Conservation (phyloP, 2,888 invertebrate species). For the Euplexia lucipara region DNA sequence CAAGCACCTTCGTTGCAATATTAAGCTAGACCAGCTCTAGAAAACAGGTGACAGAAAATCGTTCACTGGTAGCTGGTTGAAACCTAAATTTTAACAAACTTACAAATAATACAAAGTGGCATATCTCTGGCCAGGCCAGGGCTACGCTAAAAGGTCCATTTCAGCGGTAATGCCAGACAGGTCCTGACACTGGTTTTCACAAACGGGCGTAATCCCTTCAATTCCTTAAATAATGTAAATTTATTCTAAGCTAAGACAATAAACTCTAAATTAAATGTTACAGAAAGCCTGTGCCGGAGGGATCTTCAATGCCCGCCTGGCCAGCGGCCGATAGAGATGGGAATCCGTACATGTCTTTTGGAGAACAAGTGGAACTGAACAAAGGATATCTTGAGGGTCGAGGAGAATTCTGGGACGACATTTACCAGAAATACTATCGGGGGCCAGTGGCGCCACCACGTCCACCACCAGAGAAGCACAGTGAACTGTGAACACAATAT, state of each 20-base stretch:
- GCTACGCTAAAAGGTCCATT: too few species aligned
- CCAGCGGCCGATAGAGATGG: constrained; percentile 59
- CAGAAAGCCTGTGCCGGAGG: constrained; percentile 71
- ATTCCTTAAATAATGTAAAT: too few species aligned
- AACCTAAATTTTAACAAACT: too few species aligned
- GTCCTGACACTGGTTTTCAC: too few species aligned
- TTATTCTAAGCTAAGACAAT: neutral
- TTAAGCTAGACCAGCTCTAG: too few species aligned
- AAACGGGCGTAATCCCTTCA: too few species aligned
- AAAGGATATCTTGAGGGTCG: constrained; percentile 63
- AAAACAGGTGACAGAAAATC: too few species aligned
- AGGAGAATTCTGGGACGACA: constrained; percentile 70
- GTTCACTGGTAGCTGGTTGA: too few species aligned
- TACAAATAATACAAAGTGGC: too few species aligned
- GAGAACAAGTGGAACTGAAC: constrained; percentile 60
- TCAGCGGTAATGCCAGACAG: too few species aligned
- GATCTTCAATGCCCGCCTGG: constrained; percentile 67
- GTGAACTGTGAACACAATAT: constrained; percentile 23
- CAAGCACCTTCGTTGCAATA: too few species aligned
- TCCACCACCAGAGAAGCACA: constrained; percentile 13
- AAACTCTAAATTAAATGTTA: constrained; percentile 22
- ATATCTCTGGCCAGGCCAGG: too few species aligned
- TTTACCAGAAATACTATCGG: constrained; percentile 71
- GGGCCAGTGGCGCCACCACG: constrained; percentile 67
- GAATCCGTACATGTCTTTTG: constrained; percentile 71